Evolutionary conservation across 2,888 invertebrate genomes (phyloP).

Genomic region (Sminthurinus aureus): DNA sequence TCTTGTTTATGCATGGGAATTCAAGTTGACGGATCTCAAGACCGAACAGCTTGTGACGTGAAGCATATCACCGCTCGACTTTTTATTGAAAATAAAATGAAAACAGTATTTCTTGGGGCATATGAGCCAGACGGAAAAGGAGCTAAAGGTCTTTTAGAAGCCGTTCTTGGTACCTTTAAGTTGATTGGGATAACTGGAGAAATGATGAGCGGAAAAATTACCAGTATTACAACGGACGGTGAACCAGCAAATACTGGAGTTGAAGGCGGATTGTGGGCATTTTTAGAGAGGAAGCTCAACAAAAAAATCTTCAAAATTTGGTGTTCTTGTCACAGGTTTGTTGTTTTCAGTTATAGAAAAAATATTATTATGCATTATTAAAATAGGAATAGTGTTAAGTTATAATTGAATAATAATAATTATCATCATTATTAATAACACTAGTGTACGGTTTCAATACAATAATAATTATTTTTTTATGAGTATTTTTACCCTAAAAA

Average conservation of each 20-base stretch:
- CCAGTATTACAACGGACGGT: constrained; percentile 18
- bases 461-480: neutral
- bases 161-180: neutral
- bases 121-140: neutral
- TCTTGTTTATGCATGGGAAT: neutral
- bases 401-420: neutral
- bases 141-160: neutral
- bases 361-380: neutral
- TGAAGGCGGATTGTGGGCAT: neutral
- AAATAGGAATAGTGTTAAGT: too few species aligned
- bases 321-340: constrained; percentile 21
- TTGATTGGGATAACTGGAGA: neutral
- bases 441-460: too few species aligned
- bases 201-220: neutral
- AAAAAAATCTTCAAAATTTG: constrained; percentile 12
- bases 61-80: neutral
- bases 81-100: neutral
- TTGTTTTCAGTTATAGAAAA: neutral
- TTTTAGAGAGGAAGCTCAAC: neutral
- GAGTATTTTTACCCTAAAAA: too few species aligned
- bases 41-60: neutral
- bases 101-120: neutral
- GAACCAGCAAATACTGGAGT: neutral
- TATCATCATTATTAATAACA: too few species aligned
- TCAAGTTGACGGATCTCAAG: neutral